phyloP scores from a whole-genome alignment of 2,797 vertebrate genomes.

The Sylvilagus floridanus region DNA sequence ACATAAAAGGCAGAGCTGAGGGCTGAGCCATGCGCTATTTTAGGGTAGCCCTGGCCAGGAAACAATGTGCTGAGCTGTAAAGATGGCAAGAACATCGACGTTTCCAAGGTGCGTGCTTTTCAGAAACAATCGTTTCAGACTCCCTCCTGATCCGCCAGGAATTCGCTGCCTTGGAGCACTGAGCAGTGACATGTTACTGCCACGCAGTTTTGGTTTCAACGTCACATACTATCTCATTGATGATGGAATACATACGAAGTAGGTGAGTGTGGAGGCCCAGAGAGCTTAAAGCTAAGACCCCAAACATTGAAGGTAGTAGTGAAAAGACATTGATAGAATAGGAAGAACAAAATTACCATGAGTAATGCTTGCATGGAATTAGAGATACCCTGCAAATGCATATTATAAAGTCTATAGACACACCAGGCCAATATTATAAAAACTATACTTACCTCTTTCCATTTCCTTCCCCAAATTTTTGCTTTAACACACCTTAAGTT shows the following conservation, averaged over 20 bases:
- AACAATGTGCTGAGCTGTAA: conserved; percentile 75
- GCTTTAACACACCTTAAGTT: background rate
- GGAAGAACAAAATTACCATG: background rate
- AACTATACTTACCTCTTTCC: background rate
- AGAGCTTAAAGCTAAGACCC: background rate
- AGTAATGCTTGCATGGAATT: background rate
- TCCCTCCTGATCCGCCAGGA: background rate
- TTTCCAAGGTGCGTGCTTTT: background rate
- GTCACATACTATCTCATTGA: background rate
- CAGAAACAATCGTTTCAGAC: background rate
- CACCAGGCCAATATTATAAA: background rate
- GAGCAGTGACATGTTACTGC: background rate
- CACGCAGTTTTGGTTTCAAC: background rate
- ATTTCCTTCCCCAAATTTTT: background rate
- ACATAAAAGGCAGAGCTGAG: conserved; percentile 35
- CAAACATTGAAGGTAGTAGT: background rate
- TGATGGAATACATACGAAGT: background rate
- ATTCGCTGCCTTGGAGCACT: background rate
- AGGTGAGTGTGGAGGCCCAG: background rate
- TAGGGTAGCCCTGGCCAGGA: background rate
- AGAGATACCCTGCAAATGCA: background rate
- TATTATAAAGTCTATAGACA: background rate
- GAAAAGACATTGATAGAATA: background rate
- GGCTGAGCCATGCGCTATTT: conserved; percentile 71
- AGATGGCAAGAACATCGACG: background rate